Evolutionary conservation across 2,888 invertebrate species (phyloP).

Genomic region (Sicus ferrugineus): DNA sequence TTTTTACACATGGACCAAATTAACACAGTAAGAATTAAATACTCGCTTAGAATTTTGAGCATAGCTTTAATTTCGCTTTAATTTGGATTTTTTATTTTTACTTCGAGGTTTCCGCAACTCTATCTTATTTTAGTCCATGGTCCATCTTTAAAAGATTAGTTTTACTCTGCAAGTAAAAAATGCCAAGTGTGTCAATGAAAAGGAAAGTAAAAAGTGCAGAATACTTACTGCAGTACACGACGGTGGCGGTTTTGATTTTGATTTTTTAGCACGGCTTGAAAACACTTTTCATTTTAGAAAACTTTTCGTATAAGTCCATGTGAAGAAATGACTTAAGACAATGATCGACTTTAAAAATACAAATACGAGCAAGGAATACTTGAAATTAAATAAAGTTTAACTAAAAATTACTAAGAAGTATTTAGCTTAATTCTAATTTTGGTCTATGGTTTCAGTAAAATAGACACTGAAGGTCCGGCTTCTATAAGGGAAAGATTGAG

Average conservation of each 20-base stretch:
- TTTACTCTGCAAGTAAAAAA: conserved; percentile 33
- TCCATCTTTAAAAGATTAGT: conserved; percentile 27
- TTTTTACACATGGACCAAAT: conserved; percentile 62
- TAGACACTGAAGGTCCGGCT: too few relatives aligned
- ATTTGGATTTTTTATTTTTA: not conserved
- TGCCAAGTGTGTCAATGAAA: conserved; percentile 49
- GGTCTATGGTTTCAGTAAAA: too few relatives aligned
- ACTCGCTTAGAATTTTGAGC: not conserved
- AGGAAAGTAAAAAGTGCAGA: conserved; percentile 45
- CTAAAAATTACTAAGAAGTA: too few relatives aligned
- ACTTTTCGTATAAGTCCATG: conserved; percentile 46
- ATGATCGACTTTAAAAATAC: conserved; percentile 37
- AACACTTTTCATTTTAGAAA: conserved; percentile 23
- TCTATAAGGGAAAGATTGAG: too few relatives aligned
- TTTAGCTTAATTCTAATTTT: too few relatives aligned
- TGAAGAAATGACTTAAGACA: conserved; percentile 51
- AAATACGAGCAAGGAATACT: not conserved
- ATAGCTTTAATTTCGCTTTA: conserved; percentile 15
- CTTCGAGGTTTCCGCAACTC: conserved; percentile 1
- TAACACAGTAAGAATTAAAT: conserved; percentile 37
- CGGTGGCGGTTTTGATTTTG: not conserved
- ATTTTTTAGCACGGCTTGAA: conserved; percentile 31
- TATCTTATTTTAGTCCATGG: conserved; percentile 43
- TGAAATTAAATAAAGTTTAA: too few relatives aligned
- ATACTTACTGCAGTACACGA: conserved; percentile 42